phyloP scores from a whole-genome alignment of 1,140 invertebrate genomes.

The Cherax quadricarinatus region DNA sequence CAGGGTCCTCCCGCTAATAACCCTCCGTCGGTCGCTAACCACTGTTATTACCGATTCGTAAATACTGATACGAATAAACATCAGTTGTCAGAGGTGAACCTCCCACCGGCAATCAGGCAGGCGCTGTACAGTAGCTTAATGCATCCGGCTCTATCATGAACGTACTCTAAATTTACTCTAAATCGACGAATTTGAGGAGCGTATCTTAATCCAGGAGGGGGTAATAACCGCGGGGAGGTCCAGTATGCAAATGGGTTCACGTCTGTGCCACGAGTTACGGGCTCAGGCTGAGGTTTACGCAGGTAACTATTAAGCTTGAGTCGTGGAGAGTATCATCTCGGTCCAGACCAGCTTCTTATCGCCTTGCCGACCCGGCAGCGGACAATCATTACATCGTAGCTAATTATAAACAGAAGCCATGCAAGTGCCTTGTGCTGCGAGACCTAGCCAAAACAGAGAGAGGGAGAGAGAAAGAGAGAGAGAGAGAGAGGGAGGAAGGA shows the following conservation, averaged over 20 bases:
- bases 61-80: conserved; percentile 59
- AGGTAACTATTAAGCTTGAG: neutral
- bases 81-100: conserved; percentile 17
- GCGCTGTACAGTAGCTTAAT: conserved; percentile 52
- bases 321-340: neutral
- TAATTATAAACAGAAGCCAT: neutral
- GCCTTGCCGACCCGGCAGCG: neutral
- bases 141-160: conserved; percentile 39
- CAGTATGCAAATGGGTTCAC: conserved; percentile 44
- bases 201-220: conserved; percentile 47
- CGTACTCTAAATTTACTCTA: conserved; percentile 55
- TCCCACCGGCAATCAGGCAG: conserved; percentile 48
- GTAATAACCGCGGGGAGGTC: conserved; percentile 24
- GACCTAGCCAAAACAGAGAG: neutral
- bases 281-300: neutral
- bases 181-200: conserved; percentile 52
- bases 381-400: neutral
- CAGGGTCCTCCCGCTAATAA: conserved; percentile 35
- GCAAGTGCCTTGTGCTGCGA: neutral
- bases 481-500: too few species aligned
- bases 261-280: conserved; percentile 11
- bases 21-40: conserved; percentile 20
- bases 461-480: neutral
- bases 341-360: neutral
- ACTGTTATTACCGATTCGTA: conserved; percentile 66